Base-by-base conservation (phyloP, 1,140 invertebrate genomes). In the Drosophila nigrodunni region DNA sequence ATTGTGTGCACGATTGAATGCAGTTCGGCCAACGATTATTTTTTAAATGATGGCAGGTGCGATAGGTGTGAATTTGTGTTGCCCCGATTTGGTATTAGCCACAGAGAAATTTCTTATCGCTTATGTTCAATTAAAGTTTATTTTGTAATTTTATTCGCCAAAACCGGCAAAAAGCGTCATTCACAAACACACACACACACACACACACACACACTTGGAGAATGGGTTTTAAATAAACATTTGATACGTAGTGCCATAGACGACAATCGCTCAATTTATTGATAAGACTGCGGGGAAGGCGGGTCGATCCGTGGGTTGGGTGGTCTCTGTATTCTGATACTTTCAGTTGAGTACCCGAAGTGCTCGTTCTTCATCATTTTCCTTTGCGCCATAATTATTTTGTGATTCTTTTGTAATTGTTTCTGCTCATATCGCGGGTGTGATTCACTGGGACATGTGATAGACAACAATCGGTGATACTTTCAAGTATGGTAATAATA, bases 121-220 rank as follows among this genome's bases (percentile, higher is more conserved):
- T 35, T 65, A 61, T 79, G 80, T 81, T 85, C 78, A 82, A 89
- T 89, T 78, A 67, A 60, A 83, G 77, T 89, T 89, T 78, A 81
- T 78, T 85, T 89, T 89, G 78, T 89, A 85, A 85, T 79, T 73
- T 73, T 65, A 58, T 80, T 85, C 65, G 85, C 77, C 62, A 89
- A 88, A 86, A 72, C 68, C 71, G 71, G 77, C 71, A 65, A 78
- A 88, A 77, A 74, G 52, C 49, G 72, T 65, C 61, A 70, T 41
- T 44, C 72, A 66, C 21, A 30, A 21, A 21, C 25, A 5, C 25
- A 30, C 25, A 30, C 25, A 30, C 25, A 21, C 25, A 5, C 25
- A 30, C 25, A 30, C 25, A 30, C 25, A 5, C 3, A 30, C 6
- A 67, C 41, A 66, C 44, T 49, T 34, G 7, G 30, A 64, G 62